These are phyloP conservation scores for Gymnarchus niloticus DNA, from an alignment of 2,113 vertebrate genomes.

Conservation along the genomic window DNA sequence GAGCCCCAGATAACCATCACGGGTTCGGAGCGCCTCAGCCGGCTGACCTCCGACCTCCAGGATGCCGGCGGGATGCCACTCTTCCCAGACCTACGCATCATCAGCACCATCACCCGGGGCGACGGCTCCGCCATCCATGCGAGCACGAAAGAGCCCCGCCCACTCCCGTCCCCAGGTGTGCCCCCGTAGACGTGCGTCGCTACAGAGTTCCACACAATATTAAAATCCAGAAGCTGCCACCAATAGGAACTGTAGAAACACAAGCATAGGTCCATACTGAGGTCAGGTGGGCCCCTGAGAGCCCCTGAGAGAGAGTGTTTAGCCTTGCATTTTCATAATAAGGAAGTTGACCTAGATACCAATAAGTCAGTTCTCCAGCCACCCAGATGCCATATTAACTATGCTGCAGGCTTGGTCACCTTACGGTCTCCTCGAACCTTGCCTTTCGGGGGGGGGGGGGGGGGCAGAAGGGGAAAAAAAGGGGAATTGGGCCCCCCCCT, in stretches of 20 bases:
- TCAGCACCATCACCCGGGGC: constrained; percentile 76
- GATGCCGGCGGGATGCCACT: constrained; percentile 67
- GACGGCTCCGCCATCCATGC: constrained; percentile 44
- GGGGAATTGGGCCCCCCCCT: too few species aligned
- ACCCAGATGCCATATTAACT: too few species aligned
- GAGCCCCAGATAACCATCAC: constrained; percentile 87
- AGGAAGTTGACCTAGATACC: too few species aligned
- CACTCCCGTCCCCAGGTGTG: too few species aligned
- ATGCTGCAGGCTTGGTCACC: too few species aligned
- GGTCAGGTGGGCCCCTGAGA: too few species aligned
- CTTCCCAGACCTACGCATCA: constrained; percentile 84
- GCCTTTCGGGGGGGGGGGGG: not conserved
- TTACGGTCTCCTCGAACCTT: not conserved
- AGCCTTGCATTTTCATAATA: too few species aligned
- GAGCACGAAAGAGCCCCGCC: not conserved
- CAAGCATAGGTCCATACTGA: too few species aligned
- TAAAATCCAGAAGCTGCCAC: too few species aligned
- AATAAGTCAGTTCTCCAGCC: too few species aligned
- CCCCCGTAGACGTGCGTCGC: not conserved
- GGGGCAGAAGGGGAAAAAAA: not conserved
- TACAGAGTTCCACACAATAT: not conserved
- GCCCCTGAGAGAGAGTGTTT: too few species aligned
- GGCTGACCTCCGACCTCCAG: constrained; percentile 72
- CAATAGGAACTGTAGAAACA: too few species aligned
- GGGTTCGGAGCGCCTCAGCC: constrained; percentile 77